Evolutionary conservation across 2,888 invertebrate genomes (phyloP).

Genomic region (Deroplatys truncata): DNA sequence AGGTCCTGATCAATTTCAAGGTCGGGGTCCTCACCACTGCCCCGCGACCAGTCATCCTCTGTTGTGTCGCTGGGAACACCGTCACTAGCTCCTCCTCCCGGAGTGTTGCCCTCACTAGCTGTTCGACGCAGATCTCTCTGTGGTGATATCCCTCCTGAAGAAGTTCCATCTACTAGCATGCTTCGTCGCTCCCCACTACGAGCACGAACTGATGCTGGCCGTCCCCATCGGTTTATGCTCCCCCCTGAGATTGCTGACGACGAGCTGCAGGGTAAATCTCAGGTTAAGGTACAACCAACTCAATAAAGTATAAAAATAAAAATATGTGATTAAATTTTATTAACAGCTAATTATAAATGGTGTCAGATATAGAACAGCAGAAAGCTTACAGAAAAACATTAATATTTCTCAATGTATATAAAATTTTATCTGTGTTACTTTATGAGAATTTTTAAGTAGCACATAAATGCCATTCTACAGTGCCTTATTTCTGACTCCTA

Average conservation of each 20-base stretch:
- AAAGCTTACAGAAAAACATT: no score
- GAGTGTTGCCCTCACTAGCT: slow-evolving; percentile 30
- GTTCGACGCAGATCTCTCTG: slow-evolving; percentile 25
- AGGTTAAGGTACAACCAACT: background rate
- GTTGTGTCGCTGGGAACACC: slow-evolving; percentile 59
- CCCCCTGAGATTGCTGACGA: slow-evolving; percentile 42
- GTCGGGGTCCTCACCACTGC: slow-evolving; percentile 64
- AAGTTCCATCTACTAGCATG: slow-evolving; percentile 19
- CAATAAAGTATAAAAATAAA: background rate
- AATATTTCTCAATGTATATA: no score
- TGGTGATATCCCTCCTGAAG: background rate
- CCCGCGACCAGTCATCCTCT: slow-evolving; percentile 69
- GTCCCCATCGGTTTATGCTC: slow-evolving; percentile 38
- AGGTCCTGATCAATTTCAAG: slow-evolving; percentile 49
- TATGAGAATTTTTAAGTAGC: no score
- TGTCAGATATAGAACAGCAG: background rate
- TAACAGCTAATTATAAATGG: background rate
- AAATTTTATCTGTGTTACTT: no score
- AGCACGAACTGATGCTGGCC: slow-evolving; percentile 22
- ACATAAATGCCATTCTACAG: no score
- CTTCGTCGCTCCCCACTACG: slow-evolving; percentile 41
- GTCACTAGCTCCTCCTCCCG: slow-evolving; percentile 46
- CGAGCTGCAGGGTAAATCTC: slow-evolving; percentile 35
- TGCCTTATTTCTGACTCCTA: no score
- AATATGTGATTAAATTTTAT: background rate